Base-by-base conservation (phyloP, 2,113 vertebrate genomes). In the zebrafish (Danio rerio) region DNA sequence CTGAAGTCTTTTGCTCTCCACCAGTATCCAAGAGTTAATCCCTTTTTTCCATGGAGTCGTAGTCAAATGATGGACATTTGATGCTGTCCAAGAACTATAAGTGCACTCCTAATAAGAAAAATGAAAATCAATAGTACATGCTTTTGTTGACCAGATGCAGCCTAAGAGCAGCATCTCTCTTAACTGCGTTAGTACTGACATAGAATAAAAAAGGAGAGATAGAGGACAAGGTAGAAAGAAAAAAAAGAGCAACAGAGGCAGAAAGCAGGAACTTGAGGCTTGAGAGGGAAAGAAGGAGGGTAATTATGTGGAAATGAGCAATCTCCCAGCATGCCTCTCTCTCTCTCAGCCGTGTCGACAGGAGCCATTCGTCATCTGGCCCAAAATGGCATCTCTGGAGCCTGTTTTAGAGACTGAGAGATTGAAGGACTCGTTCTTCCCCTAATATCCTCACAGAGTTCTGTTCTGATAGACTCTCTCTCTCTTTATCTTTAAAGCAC, bases 261-360 rank as follows among this genome's bases (percentile, higher is more conserved):
- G 11, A 65, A 62, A 72, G 21, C 63, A 42, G 31, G 63, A 80
- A 55, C 62, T 69, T 12, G 20, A 66, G 53, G 20, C 43, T 49
- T 49, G 74, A 80, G 63, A 63, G 58, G 63, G 62, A 52, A 65
- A 40, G 78, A 63, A 92, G 89, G 91, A 91, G 89, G 89, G 91
- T 93, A 94, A 95, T 95, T 94, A 95, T 90, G 90, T 88, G 88
- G 88, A 93, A 93, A 93, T 93, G 91, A 91, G 91, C 92, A 91
- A 91, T 93, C 92, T 92, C 85, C 92, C 81, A 87, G 90, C 89
- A 85, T 91, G 87, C 89, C 81, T 88, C 85, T 81, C 86, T 89
- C 31, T 31, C 91, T 88, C 89, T 93, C 92, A 92, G 86, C 82
- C 61, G 89, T 87, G 87, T 88, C 90, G 93, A 93, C 92, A 92